Evolutionary conservation across 2,888 invertebrate species (phyloP), one percentile per base, ranked within the genome.

Genomic region (Tachina lurida): DNA sequence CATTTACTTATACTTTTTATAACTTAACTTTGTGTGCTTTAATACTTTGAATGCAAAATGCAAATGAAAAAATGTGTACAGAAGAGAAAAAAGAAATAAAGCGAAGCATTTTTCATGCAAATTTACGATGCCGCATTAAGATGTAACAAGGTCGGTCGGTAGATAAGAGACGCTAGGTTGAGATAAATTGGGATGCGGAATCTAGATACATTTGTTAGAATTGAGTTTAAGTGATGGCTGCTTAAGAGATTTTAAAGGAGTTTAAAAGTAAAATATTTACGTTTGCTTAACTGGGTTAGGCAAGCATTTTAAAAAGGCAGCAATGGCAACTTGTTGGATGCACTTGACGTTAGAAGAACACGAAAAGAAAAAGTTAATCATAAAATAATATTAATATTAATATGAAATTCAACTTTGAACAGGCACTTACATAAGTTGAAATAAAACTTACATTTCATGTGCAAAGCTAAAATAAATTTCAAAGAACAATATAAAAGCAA

Each of bases 111-210:
- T 67, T n/a, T 39, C 54, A 54, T 63, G 70, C n/a, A 80, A 63
- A 68, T 75, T 80, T 65, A 68, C 74, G 19, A 52, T 52, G 58
- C 67, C 58, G 74, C 52, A 74, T 80, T 67, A 17, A 60, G 13
- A 17, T 71, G 39, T 56, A 63, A 63, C 56, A 79, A 71, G 62
- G 56, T 63, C 31, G 62, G 76, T 63, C 17, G 52, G 13, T 19
- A 54, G 65, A 58, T 74, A 80, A 58, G 56, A 39, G 10, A 49
- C 15, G 39, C 12, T 12, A 56, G 65, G 15, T 22, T 67, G 9
- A 56, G 22, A 68, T 58, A 47, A 39, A 15, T 39, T n/a, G 12
- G 49, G 8, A 58, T 67, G 47, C 10, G 49, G 12, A 39, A 39
- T 39, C 47, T 19, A 41, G 39, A 56, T 67, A 17, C 12, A n/a